These are phyloP conservation scores for Paradoxurus hermaphroditus DNA, from an alignment of 2,113 vertebrate genomes.

Conservation along the genomic window DNA sequence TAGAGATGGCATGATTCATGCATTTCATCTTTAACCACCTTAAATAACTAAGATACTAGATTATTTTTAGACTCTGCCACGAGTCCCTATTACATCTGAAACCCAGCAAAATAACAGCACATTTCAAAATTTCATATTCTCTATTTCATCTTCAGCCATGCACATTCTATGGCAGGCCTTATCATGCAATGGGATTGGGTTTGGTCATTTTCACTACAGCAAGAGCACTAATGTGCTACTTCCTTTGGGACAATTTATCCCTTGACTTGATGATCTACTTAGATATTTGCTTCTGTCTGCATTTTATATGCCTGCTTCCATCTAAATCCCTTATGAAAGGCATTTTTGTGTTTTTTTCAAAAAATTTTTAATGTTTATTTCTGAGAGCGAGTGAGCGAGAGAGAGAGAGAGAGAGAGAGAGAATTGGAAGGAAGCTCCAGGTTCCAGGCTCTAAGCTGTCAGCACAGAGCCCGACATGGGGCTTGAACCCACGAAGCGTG, in stretches of 20 bases:
- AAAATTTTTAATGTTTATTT: no score
- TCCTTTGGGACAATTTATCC: not conserved
- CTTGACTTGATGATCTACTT: not conserved
- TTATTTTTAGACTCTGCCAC: not conserved
- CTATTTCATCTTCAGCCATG: not conserved
- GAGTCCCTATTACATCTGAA: not conserved
- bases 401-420: no score
- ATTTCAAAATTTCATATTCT: not conserved
- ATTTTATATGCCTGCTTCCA: not conserved
- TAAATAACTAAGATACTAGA: not conserved
- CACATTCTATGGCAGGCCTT: not conserved
- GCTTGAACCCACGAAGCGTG: no score
- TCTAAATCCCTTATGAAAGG: not conserved
- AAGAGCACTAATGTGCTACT: not conserved
- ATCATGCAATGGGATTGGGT: not conserved
- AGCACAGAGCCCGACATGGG: no score
- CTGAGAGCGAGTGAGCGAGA: no score
- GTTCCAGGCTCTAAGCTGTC: no score
- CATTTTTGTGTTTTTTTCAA: not conserved
- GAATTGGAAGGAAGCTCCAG: no score
- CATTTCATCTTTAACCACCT: not conserved
- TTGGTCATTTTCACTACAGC: slow-evolving; percentile 6
- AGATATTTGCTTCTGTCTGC: not conserved
- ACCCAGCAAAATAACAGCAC: not conserved
- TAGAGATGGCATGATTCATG: not conserved